phyloP scores from a whole-genome alignment of 2,888 invertebrate species.

The Drosophila buzzatii region DNA sequence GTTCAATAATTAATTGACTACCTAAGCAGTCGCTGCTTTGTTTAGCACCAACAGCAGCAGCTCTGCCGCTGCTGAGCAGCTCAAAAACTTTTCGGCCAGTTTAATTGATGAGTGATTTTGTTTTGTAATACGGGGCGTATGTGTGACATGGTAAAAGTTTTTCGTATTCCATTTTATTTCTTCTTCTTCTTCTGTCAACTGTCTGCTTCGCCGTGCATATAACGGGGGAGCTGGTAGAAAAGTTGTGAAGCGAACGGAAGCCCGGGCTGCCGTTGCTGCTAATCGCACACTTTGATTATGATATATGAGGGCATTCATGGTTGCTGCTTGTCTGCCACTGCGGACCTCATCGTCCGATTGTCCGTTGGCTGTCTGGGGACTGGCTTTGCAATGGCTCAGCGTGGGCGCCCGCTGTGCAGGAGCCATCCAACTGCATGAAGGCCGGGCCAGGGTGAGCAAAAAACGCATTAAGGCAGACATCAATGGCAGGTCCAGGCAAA shows the following conservation, averaged over 20 bases:
- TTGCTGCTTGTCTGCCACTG: conserved; percentile 25
- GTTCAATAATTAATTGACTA: conserved; percentile 76
- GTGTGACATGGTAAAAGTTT: conserved; percentile 55
- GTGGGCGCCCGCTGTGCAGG: conserved; percentile 43
- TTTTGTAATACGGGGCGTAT: conserved; percentile 65
- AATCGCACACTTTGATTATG: conserved; percentile 70
- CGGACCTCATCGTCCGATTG: conserved; percentile 7
- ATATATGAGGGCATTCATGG: conserved; percentile 63
- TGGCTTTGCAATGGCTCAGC: conserved; percentile 13
- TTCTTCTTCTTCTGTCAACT: not conserved
- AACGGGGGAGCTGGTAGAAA: conserved; percentile 13
- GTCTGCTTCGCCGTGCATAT: not conserved
- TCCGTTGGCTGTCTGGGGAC: conserved; percentile 11
- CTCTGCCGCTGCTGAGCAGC: conserved; percentile 18
- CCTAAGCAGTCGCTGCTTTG: conserved; percentile 57
- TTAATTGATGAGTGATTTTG: conserved; percentile 68
- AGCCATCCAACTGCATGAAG: conserved; percentile 14
- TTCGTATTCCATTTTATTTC: conserved; percentile 18
- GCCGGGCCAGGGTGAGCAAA: conserved; percentile 41
- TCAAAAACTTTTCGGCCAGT: conserved; percentile 34
- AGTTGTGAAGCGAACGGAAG: conserved; percentile 63
- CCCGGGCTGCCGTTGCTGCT: conserved; percentile 54
- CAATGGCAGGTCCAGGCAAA: conserved; percentile 41
- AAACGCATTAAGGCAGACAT: conserved; percentile 67
- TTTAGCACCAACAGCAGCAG: conserved; percentile 12